Evolutionary conservation across 2,113 vertebrate genomes (phyloP).

Genomic region (Ancistrus triradiatus): DNA sequence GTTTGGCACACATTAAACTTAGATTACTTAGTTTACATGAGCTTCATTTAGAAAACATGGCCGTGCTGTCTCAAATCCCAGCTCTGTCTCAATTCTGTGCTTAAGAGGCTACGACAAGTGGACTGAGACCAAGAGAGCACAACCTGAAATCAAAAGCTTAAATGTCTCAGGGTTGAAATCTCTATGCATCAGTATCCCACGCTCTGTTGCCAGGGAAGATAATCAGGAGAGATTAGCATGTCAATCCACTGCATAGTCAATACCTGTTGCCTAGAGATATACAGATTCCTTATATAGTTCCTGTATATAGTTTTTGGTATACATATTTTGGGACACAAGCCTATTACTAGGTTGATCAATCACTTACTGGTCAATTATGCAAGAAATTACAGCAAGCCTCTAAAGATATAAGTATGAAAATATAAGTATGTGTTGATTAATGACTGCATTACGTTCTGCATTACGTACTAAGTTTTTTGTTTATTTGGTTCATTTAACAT

Average conservation of each 20-base stretch:
- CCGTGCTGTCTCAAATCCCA: neutral
- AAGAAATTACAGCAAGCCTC: neutral
- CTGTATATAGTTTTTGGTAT: neutral
- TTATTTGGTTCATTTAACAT: too few relatives aligned
- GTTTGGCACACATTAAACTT: too few relatives aligned
- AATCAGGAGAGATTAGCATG: constrained; percentile 43
- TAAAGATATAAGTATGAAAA: neutral
- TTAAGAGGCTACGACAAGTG: constrained; percentile 19
- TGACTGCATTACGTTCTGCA: too few relatives aligned
- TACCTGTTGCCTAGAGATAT: constrained; percentile 14
- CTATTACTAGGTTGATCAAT: neutral
- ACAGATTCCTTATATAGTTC: neutral
- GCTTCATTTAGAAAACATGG: neutral
- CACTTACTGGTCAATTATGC: constrained; percentile 16
- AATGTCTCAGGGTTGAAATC: constrained; percentile 18
- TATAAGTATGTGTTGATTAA: too few relatives aligned
- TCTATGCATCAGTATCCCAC: constrained; percentile 10
- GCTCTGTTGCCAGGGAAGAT: constrained; percentile 10
- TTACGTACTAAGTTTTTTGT: too few relatives aligned
- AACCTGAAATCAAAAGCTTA: constrained; percentile 19
- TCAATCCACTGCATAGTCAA: constrained; percentile 16
- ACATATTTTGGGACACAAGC: constrained; percentile 9
- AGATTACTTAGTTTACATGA: neutral
- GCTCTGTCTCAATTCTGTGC: neutral
- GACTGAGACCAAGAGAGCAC: constrained; percentile 5